Conservation (phyloP, 2,797 vertebrate species). For the Dallia pectoralis region DNA sequence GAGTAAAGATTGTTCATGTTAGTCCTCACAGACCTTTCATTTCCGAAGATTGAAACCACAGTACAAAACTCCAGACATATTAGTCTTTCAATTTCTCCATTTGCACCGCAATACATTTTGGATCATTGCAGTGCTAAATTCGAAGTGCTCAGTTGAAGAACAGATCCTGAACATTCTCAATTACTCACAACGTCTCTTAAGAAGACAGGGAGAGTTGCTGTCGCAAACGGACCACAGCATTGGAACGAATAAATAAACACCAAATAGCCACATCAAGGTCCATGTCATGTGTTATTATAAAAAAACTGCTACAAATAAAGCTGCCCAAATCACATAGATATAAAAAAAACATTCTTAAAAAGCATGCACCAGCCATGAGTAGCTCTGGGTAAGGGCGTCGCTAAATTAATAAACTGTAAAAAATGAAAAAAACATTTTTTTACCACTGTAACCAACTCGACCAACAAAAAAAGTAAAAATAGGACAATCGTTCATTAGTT, state of each 20-base stretch:
- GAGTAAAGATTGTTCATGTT: not conserved
- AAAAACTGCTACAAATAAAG: not conserved
- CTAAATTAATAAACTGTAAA: too few relatives aligned
- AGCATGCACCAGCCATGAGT: too few relatives aligned
- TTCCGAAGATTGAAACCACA: not conserved
- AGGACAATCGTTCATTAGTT: not conserved
- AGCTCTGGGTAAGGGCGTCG: too few relatives aligned
- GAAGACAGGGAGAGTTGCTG: not conserved
- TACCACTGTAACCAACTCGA: not conserved
- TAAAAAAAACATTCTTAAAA: too few relatives aligned
- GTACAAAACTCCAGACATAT: conserved; percentile 2
- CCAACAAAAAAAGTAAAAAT: not conserved
- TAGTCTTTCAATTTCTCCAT: not conserved
- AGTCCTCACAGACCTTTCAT: not conserved
- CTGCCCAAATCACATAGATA: not conserved
- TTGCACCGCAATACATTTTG: not conserved
- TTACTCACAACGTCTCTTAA: not conserved
- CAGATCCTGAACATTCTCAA: not conserved
- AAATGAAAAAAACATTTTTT: too few relatives aligned
- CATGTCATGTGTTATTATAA: not conserved
- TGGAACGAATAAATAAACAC: not conserved
- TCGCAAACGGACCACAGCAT: not conserved
- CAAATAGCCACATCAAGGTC: not conserved
- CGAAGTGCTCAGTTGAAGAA: not conserved
- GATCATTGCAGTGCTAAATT: not conserved